phyloP scores from a whole-genome alignment of 2,113 vertebrate species.

The Tachycineta bicolor region DNA sequence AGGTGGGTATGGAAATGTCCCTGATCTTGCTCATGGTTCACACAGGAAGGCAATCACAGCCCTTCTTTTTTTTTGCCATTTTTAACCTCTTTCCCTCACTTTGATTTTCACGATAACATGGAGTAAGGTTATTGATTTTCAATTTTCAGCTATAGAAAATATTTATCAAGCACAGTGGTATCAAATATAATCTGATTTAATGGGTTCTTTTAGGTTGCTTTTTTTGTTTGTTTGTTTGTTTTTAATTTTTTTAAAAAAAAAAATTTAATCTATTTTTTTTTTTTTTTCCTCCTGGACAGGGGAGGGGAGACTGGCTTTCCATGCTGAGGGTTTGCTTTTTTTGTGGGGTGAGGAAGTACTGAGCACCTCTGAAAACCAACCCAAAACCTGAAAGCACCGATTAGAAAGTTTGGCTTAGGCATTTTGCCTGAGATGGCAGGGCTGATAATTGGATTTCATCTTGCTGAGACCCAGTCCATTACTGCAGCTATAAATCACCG shows the following conservation, averaged over 20 bases:
- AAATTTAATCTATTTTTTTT: background rate
- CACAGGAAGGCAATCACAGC: background rate
- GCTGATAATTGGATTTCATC: slow-evolving; percentile 38
- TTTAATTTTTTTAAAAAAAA: too few relatives aligned
- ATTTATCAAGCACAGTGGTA: rapidly evolving
- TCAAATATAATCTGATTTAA: background rate
- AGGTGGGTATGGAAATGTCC: background rate
- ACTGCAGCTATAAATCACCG: slow-evolving; percentile 27
- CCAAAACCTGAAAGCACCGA: background rate
- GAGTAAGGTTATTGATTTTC: background rate
- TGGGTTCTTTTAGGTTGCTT: background rate
- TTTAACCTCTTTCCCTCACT: background rate
- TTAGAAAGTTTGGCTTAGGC: slow-evolving; percentile 14
- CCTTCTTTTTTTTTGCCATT: background rate
- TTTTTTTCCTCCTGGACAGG: background rate
- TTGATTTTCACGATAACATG: background rate
- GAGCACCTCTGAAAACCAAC: background rate
- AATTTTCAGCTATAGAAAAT: background rate
- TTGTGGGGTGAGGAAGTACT: background rate
- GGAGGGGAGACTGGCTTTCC: background rate
- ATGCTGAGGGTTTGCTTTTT: background rate
- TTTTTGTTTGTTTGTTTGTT: too few relatives aligned
- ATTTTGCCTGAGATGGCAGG: background rate
- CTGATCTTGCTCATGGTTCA: background rate
- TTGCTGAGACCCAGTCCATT: slow-evolving; percentile 8